Evolutionary conservation across 2,888 invertebrate species (phyloP).

Genomic region (Monochamus alternatus): DNA sequence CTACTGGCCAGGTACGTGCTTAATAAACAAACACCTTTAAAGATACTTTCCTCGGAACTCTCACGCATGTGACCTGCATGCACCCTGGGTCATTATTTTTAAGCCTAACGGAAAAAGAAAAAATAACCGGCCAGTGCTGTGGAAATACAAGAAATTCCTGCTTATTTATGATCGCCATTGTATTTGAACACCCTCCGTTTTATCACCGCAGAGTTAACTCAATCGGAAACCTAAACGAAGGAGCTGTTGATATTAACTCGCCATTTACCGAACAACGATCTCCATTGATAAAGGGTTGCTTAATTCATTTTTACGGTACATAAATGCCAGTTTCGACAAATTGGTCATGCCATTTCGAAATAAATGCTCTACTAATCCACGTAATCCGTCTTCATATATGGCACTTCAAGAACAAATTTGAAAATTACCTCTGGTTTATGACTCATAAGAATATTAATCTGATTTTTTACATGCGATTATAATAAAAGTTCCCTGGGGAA

Average conservation of each 20-base stretch:
- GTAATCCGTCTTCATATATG: conserved; percentile 15
- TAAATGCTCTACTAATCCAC: conserved; percentile 4
- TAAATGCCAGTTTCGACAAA: conserved; percentile 29
- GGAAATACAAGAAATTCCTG: conserved; percentile 35
- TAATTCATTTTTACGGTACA: conserved; percentile 31
- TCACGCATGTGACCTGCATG: conserved; percentile 42
- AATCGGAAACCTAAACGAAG: conserved; percentile 20
- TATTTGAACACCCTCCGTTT: conserved; percentile 31
- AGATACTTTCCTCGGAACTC: conserved; percentile 39
- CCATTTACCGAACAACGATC: conserved; percentile 33
- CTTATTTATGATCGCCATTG: conserved; percentile 35
- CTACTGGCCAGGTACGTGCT: conserved; percentile 38
- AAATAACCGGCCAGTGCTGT: conserved; percentile 34
- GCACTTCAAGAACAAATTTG: conserved; percentile 9
- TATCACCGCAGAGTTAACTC: conserved; percentile 25
- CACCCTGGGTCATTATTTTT: conserved; percentile 37
- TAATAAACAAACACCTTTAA: conserved; percentile 42
- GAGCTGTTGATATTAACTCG: conserved; percentile 27
- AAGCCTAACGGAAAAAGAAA: conserved; percentile 30
- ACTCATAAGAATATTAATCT: not conserved
- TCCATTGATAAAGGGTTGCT: conserved; percentile 31
- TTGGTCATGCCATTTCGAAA: conserved; percentile 27
- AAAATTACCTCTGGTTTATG: conserved; percentile 13
- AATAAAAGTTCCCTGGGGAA: not conserved
- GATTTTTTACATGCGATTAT: conserved; percentile 4